Base-by-base conservation (phyloP, 1,140 invertebrate genomes). In the Drosophila arizonae region DNA sequence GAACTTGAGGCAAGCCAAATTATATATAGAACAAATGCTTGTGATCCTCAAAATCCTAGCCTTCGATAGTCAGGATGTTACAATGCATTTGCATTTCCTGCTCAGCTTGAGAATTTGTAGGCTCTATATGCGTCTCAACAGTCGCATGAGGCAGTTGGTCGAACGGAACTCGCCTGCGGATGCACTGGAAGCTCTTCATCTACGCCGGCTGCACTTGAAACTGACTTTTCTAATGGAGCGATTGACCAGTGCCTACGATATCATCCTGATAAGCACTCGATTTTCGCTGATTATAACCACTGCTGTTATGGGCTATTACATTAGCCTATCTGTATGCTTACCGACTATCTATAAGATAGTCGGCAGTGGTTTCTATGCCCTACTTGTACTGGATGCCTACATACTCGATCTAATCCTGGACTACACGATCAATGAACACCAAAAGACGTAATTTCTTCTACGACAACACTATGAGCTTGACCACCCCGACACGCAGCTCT, bases 1-100 rank as follows among this genome's bases (percentile, higher is more conserved):
- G 6, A 36, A 1, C 9, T 0, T 33, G 10, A 2, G 9, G 1
- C 0, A 33, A 1, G 0, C 4, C 0, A 21, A 17, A 4, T 2
- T 6, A 1, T 11, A 36, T 5, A 0, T 10, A 11, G 17, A 28
- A 1, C 1, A n/a, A 8, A 0, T 24, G 1, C 1, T 68, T 0
- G 1, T 56, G 10, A 24, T 73, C 65, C 36, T 54, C 5, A 30
- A 30, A 48, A 17, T 15, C 0, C 2, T 63, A 21, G 28, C 26
- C 8, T 2, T 57, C n/a, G 58, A 60, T 4, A 39, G 58, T 1
- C 45, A 28, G 54, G 36, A 58, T 24, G 9, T 46, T 9, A 41
- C 39, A 1, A 74, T 69, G 17, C 72, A 74, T 4, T 9, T 61
- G 30, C 54, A 70, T 17, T 74, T 74, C 4, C n/a, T 70, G 30